Percentiles rank a stretch among this genome's conserved stretches.
Evolutionary conservation across 2,797 vertebrate species (phyloP).

Genomic region (Sphaeramia orbicularis): DNA sequence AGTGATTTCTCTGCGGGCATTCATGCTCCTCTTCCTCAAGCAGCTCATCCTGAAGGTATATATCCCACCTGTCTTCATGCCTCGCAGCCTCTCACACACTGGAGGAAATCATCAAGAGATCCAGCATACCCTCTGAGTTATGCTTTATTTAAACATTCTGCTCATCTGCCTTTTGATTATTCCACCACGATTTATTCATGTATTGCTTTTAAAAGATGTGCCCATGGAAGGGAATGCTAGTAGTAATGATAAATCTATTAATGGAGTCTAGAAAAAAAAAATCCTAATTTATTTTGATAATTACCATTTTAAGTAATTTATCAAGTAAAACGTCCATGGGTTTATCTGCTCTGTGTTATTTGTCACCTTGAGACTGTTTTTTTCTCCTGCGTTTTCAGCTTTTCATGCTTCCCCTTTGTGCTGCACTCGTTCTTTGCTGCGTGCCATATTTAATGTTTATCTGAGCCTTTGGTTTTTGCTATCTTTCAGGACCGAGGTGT

Average conservation of each 20-base stretch:
- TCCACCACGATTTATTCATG: conserved; percentile 25
- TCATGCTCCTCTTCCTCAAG: conserved; percentile 96
- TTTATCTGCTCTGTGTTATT: not conserved
- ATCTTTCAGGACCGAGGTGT: conserved; percentile 91
- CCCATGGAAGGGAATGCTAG: conserved; percentile 12
- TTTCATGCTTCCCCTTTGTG: not conserved
- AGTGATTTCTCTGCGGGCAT: conserved; percentile 92
- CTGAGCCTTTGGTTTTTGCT: conserved; percentile 11
- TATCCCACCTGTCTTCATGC: conserved; percentile 55
- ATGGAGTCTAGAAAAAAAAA: conserved; percentile 8
- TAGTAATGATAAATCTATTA: conserved; percentile 24
- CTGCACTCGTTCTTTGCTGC: not conserved
- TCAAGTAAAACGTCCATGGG: conserved; percentile 3
- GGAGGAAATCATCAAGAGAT: conserved; percentile 37
- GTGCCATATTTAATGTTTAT: not conserved
- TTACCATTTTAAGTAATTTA: conserved; percentile 21
- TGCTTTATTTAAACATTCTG: conserved; percentile 24
- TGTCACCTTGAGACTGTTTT: conserved; percentile 2
- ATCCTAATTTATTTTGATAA: conserved; percentile 19
- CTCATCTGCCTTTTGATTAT: conserved; percentile 22
- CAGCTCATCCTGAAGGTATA: conserved; percentile 97
- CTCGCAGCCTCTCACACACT: conserved; percentile 31
- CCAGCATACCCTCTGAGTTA: conserved; percentile 20
- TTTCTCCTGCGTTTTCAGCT: conserved; percentile 17
- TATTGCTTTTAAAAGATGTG: not conserved